Conservation (phyloP, 2,888 invertebrate species). For the Hemithea aestivaria region DNA sequence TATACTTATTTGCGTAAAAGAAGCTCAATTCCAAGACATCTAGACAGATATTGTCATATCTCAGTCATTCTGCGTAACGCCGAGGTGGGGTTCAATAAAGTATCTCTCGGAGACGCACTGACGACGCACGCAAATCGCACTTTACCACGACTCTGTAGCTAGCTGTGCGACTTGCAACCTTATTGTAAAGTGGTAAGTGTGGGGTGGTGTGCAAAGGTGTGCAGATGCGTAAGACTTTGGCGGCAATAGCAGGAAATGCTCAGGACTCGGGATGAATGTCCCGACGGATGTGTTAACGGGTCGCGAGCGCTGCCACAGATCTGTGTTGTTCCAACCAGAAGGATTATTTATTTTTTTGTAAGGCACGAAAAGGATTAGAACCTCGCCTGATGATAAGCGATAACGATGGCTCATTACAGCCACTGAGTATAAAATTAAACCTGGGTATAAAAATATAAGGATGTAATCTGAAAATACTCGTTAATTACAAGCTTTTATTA, state of each 20-base stretch:
- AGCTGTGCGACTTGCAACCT: constrained; percentile 4
- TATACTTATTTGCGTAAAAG: no score
- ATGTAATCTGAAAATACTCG: no score
- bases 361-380: no score
- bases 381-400: no score
- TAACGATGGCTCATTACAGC: no score
- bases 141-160: constrained; percentile 4
- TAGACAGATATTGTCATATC: constrained; percentile 25
- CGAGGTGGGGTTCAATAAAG: constrained; percentile 39
- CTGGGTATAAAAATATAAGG: no score
- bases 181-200: constrained; percentile 4
- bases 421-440: no score
- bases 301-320: constrained; percentile 18
- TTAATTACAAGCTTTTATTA: no score
- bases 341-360: no score
- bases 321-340: no score
- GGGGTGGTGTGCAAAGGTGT: constrained; percentile 5
- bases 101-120: constrained; percentile 33
- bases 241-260: constrained; percentile 37
- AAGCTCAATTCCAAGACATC: no score
- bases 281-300: constrained; percentile 44
- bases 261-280: constrained; percentile 31
- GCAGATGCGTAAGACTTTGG: constrained; percentile 34
- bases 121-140: constrained; percentile 31
- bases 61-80: constrained; percentile 31